phyloP scores from a whole-genome alignment of 2,113 vertebrate genomes.

The Cariama cristata region DNA sequence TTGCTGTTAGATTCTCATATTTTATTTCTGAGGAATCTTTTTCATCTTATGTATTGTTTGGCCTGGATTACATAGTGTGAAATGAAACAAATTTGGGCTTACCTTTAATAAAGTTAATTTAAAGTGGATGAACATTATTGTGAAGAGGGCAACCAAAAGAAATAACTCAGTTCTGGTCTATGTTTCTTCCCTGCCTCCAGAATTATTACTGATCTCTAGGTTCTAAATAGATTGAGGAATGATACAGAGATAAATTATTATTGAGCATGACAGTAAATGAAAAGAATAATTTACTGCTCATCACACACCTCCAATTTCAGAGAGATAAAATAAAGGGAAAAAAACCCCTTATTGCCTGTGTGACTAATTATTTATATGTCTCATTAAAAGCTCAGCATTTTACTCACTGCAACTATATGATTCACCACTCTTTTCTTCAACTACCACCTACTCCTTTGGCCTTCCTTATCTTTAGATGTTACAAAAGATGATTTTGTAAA shows the following conservation, averaged over 20 bases:
- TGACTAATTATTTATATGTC: conserved; percentile 10
- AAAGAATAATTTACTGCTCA: conserved; percentile 39
- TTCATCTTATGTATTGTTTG: background rate
- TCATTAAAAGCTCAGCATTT: background rate
- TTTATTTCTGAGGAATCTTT: background rate
- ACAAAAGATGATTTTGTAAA: background rate
- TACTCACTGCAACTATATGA: background rate
- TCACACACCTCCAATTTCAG: conserved; percentile 2
- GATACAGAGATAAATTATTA: background rate
- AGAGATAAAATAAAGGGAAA: background rate
- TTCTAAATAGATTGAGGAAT: background rate
- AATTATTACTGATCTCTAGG: background rate
- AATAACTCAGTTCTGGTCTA: background rate
- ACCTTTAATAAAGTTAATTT: background rate
- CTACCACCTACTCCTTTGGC: background rate
- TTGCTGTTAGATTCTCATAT: background rate
- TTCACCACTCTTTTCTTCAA: background rate
- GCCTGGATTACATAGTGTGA: background rate
- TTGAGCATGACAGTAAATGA: background rate
- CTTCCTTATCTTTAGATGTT: background rate
- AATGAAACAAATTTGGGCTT: background rate
- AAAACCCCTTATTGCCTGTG: background rate
- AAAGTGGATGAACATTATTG: background rate
- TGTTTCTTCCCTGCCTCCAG: background rate
- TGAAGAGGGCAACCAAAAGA: background rate